A percentile compares a stretch with the other conserved stretches of the same genome.
These are phyloP conservation scores for Andrena flavipes DNA, from an alignment of 2,888 invertebrate genomes.

Conservation along the genomic window DNA sequence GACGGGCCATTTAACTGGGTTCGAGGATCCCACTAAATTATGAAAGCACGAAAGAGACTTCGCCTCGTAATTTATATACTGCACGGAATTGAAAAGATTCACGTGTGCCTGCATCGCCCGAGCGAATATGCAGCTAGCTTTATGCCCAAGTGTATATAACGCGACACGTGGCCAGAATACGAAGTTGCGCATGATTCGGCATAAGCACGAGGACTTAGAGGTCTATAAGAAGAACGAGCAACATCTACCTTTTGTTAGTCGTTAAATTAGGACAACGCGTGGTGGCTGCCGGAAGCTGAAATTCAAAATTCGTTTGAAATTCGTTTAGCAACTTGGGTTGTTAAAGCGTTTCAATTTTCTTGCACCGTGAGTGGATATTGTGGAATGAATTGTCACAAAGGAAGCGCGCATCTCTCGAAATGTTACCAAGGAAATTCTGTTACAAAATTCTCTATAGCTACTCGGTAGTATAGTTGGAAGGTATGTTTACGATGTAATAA, in stretches of 20 bases:
- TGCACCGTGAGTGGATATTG: not conserved
- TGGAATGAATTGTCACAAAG: not conserved
- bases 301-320: too few species aligned
- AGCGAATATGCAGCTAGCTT: constrained; percentile 29
- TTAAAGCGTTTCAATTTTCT: not conserved
- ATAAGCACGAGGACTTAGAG: constrained; percentile 9
- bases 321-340: too few species aligned
- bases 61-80: constrained; percentile 47
- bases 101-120: constrained; percentile 15
- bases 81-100: constrained; percentile 52
- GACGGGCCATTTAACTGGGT: constrained; percentile 68
- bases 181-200: constrained; percentile 18
- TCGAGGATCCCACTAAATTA: constrained; percentile 47
- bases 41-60: constrained; percentile 34
- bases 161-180: constrained; percentile 34
- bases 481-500: constrained; percentile 10
- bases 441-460: not conserved
- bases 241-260: too few species aligned
- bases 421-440: not conserved
- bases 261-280: too few species aligned
- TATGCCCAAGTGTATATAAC: constrained; percentile 17
- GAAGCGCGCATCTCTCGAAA: not conserved
- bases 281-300: too few species aligned
- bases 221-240: not conserved
- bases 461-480: not conserved